Evolutionary conservation across 2,797 vertebrate species (phyloP).

Genomic region (Hipposideros larvatus): DNA sequence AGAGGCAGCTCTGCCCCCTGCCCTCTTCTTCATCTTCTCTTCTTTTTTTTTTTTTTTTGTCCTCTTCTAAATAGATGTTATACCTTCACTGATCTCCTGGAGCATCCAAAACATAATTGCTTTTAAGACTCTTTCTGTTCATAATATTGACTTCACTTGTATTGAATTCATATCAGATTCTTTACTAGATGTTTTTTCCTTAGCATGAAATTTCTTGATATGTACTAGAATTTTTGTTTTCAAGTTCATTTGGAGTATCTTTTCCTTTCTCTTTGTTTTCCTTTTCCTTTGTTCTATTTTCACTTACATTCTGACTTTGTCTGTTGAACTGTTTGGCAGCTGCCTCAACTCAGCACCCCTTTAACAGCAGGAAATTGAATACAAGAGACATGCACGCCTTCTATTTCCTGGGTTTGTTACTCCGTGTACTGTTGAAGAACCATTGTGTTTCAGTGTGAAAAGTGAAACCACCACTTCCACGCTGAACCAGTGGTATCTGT

Average conservation of each 20-base stretch:
- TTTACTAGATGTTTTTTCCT: neutral
- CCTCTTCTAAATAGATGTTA: neutral
- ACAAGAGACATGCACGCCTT: neutral
- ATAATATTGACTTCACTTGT: neutral
- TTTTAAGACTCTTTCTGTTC: neutral
- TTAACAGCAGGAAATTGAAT: slow-evolving; percentile 10
- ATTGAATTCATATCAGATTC: neutral
- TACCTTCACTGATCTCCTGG: neutral
- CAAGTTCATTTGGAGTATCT: neutral
- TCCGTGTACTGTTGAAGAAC: neutral
- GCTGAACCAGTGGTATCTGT: neutral
- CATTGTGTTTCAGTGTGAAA: neutral
- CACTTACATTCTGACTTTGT: neutral
- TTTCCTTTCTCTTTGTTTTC: neutral
- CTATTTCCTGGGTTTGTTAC: neutral
- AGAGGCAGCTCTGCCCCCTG: neutral
- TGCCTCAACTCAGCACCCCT: neutral
- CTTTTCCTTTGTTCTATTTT: slow-evolving; percentile 46
- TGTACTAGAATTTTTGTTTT: slow-evolving; percentile 25
- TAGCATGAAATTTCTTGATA: neutral
- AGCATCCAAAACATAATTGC: neutral
- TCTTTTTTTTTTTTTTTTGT: no score
- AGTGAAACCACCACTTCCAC: neutral
- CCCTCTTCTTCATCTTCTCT: no score
- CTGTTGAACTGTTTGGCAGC: neutral